Conservation (phyloP, 2,797 vertebrate genomes). For the Falco rusticolus region DNA sequence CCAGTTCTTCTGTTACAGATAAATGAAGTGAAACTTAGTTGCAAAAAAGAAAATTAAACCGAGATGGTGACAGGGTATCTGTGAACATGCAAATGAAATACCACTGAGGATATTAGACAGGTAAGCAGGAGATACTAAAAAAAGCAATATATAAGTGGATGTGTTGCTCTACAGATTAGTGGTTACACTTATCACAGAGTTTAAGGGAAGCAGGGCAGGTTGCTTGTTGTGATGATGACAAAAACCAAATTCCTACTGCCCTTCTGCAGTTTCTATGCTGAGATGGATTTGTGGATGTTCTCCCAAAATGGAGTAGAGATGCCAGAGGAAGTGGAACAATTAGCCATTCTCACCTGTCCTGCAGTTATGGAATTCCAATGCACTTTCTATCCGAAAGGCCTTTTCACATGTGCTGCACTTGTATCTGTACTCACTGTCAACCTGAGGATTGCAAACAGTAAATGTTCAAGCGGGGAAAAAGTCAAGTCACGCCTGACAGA, state of each 20-base stretch:
- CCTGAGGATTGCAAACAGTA: constrained; percentile 71
- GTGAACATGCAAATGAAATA: neutral
- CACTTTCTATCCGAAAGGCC: constrained; percentile 94
- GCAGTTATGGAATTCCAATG: constrained; percentile 97
- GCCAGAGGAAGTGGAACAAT: neutral
- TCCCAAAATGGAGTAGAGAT: neutral
- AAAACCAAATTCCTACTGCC: neutral
- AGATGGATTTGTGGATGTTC: neutral
- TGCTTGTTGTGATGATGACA: neutral
- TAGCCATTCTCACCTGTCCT: constrained; percentile 86
- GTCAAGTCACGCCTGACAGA: neutral
- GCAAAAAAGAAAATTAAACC: neutral
- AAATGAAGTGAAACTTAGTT: neutral
- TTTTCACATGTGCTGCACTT: constrained; percentile 94
- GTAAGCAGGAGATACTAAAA: neutral
- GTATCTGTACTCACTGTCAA: constrained; percentile 90
- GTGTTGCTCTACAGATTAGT: neutral
- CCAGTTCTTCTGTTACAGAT: neutral
- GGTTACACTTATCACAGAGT: neutral
- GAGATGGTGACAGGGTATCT: neutral
- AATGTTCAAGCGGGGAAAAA: neutral
- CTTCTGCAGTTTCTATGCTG: neutral
- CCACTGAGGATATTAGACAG: neutral
- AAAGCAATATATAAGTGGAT: neutral
- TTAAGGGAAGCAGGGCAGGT: neutral